Evolutionary conservation across 2,797 vertebrate species (phyloP).

Genomic region (Acanthis flammea): DNA sequence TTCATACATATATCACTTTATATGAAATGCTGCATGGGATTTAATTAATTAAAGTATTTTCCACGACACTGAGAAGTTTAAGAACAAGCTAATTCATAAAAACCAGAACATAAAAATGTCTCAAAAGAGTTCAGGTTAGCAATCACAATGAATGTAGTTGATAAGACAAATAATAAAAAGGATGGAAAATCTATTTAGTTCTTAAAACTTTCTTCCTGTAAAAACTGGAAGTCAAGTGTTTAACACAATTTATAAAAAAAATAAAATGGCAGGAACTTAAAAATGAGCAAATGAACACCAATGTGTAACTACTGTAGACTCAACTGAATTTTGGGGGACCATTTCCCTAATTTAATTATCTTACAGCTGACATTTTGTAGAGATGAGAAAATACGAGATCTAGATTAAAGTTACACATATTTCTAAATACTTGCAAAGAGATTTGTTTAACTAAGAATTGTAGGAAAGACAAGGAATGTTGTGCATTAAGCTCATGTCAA

Average conservation of each 20-base stretch:
- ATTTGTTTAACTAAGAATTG: neutral
- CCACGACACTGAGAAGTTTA: neutral
- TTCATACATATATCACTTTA: neutral
- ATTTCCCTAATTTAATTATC: neutral
- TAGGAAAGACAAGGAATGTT: neutral
- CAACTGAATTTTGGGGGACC: neutral
- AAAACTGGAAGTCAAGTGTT: neutral
- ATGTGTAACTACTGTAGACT: neutral
- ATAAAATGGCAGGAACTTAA: neutral
- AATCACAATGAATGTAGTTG: neutral
- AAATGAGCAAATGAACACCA: neutral
- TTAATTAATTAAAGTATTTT: neutral
- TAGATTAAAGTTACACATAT: neutral
- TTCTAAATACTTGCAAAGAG: neutral
- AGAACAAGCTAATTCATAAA: neutral
- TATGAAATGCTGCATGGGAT: neutral
- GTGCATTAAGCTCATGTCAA: neutral
- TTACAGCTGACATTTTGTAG: neutral
- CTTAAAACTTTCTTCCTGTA: neutral
- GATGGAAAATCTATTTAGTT: neutral
- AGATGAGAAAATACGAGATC: neutral
- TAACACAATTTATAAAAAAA: neutral
- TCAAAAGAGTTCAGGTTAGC: neutral
- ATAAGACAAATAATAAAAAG: conserved; percentile 3
- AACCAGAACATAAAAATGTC: neutral